A percentile compares a stretch with the other conserved stretches of the same genome.
Conservation (phyloP, 2,113 vertebrate species). For the Carassius carassius region DNA sequence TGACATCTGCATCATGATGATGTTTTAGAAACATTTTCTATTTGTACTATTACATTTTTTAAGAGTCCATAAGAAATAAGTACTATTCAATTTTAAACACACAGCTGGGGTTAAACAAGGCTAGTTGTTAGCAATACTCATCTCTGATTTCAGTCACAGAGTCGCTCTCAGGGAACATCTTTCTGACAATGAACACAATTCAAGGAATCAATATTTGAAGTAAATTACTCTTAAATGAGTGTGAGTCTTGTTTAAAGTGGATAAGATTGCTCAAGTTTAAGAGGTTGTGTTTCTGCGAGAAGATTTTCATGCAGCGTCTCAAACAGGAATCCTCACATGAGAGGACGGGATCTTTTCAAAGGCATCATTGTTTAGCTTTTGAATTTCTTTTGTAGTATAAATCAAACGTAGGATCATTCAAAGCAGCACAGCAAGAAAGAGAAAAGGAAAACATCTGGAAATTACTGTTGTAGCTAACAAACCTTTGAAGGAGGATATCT, state of each 20-base stretch:
- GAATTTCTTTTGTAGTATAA: not conserved
- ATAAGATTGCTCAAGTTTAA: not conserved
- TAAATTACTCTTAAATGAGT: not conserved
- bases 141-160: not conserved
- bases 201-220: not conserved
- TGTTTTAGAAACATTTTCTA: not conserved
- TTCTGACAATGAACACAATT: not conserved
- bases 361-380: not conserved
- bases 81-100: not conserved
- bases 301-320: not conserved
- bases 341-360: not conserved
- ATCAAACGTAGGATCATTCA: not conserved
- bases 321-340: not conserved
- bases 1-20: not conserved
- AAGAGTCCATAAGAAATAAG: not conserved
- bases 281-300: not conserved
- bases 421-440: not conserved
- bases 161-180: not conserved
- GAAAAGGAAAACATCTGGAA: too few relatives aligned
- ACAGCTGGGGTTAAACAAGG: not conserved
- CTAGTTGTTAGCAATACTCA: not conserved
- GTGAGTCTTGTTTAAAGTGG: not conserved
- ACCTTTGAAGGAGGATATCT: not conserved
- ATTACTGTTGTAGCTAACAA: not conserved
- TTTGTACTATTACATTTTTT: not conserved